Base-by-base conservation (phyloP, 2,797 vertebrate species). In the Pitangus sulphuratus region DNA sequence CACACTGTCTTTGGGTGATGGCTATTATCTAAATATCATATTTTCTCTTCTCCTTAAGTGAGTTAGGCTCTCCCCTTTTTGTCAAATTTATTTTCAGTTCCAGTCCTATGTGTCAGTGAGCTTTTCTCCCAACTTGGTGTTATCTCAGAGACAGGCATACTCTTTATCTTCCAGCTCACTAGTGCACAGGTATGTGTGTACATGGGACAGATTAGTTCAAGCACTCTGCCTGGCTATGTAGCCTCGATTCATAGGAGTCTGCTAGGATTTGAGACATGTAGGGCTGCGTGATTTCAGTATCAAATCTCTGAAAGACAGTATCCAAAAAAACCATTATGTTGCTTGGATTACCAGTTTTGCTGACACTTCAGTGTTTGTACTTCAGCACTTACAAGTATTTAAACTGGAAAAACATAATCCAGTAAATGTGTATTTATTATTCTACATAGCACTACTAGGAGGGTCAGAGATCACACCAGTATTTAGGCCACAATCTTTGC, bases 291-390 rank as follows among this genome's bases (percentile, higher is more conserved):
- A 75, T 64, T 78, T 71, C 75, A 74, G 53, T 64, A 64, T 81
- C 87, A 83, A 76, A 51, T 56, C 56, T 84, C 51, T 50, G 21
- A 85, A 57, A 80, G 31, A 50, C 22, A 2, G 58, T 31, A 71
- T 90, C 24, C 50, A 66, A 89, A 81, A 76, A 56, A 33, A 8
- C 1, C 9, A 8, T 47, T 70, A 60, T 18, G 20, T 45, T 94
- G 68, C 84, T 94, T 93, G 39, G 65, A 37, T 88, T 75, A 69
- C 75, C 39, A 35, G 6, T 90, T 87, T 84, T 4, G 4, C 42
- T 88, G 84, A 68, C 53, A 50, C 77, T 84, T 77, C 37, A 68
- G 4, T 71, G 69, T 93, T 95, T 84, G 31, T 75, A 68, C 61
- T 83, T 94, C n/a, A 88, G 48, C 40, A 42, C 24, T 86, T 60